Base-by-base conservation (phyloP, 1,140 invertebrate genomes). In the Popillia japonica region DNA sequence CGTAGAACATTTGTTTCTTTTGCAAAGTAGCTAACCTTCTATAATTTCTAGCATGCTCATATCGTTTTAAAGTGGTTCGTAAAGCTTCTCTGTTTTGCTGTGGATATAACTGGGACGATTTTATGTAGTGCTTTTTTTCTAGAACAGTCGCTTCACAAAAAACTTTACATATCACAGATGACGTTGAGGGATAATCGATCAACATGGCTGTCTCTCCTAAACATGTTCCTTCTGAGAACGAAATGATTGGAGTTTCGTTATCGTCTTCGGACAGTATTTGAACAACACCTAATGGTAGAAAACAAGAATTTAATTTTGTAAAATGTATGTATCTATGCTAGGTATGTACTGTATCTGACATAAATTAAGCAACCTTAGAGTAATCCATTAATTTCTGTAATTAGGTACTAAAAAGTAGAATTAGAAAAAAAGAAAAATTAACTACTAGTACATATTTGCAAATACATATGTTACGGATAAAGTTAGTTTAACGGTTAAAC, bases 211-310 rank as follows among this genome's bases (percentile, higher is more conserved):
- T 64, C 75, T 80, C 80, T n/a, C 80, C 80, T 6, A 81, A 55
- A 59, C 78, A 75, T 34, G 79, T 81, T 2, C 80, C 80, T 8
- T 59, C 79, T 6, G 78, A 76, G 4, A 81, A 75, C 6, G 79
- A 78, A 44, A 81, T 64, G 4, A 81, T 78, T 0, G 79, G 61
- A 6, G 80, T 81, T 34, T 81, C 80, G 17, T 78, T 77, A 64
- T 81, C 80, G 23, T 80, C 78, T 42, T 80, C 75, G 4, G 80
- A 81, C 14, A 81, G 61, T 20, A 81, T 72, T 64, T 81, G 42
- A 8, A 81, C 23, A 9, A 78, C 73, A n/a, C 80, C 80, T 68
- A 14, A 9, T 22, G 27, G 9, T 27, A 68, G 61, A 27, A 23
- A 68, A 2, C 6, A 27, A 23, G 22, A n/a, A 27, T 68, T 68